Evolutionary conservation across 2,797 vertebrate species (phyloP).

Genomic region (Podarcis lilfordi): DNA sequence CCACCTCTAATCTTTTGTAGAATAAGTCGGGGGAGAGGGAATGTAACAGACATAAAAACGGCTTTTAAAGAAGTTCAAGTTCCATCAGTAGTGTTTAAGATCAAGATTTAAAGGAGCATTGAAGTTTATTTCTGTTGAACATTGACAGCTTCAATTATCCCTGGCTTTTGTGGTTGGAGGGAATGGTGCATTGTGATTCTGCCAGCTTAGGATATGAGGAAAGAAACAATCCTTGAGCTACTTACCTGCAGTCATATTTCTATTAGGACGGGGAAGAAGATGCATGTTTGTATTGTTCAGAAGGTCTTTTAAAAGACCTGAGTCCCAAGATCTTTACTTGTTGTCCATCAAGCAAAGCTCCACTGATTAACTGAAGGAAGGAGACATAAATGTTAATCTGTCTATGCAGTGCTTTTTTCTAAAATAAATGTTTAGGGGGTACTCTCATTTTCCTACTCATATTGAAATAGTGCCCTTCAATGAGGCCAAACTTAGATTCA

Average conservation of each 20-base stretch:
- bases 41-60: not conserved
- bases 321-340: not conserved
- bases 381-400: not conserved
- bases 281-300: not conserved
- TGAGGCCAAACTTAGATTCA: too few species aligned
- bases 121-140: not conserved
- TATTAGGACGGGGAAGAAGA: not conserved
- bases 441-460: too few species aligned
- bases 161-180: not conserved
- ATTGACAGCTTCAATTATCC: not conserved
- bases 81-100: not conserved
- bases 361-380: not conserved
- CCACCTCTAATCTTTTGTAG: not conserved
- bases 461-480: too few species aligned
- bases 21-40: not conserved
- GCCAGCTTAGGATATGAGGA: not conserved
- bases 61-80: not conserved
- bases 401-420: not conserved
- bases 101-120: not conserved
- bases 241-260: not conserved
- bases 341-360: not conserved
- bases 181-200: not conserved
- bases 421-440: too few species aligned
- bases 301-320: not conserved
- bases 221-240: not conserved